A percentile compares a stretch with the other conserved stretches of the same genome.
These are phyloP conservation scores for Osmerus eperlanus DNA, from an alignment of 2,113 vertebrate species.

Conservation along the genomic window DNA sequence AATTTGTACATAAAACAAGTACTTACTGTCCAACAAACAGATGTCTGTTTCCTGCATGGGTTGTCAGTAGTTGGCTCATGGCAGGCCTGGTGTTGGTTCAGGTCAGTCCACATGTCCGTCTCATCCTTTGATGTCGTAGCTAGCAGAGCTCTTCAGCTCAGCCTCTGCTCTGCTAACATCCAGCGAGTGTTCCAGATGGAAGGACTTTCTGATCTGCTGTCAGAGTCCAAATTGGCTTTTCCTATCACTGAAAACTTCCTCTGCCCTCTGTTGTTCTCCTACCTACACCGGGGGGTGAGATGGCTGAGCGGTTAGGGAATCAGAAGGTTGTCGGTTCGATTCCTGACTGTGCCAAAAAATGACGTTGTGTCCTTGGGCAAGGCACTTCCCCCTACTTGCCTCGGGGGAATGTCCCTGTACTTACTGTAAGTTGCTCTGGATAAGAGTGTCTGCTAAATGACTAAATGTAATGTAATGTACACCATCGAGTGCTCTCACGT, in stretches of 20 bases:
- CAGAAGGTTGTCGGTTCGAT: no score
- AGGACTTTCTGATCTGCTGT: conserved; percentile 67
- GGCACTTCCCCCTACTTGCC: no score
- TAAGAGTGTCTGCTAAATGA: no score
- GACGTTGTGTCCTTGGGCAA: no score
- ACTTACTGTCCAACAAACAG: no score
- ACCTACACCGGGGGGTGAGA: background rate
- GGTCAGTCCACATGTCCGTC: background rate
- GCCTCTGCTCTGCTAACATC: conserved; percentile 42
- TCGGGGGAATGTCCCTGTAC: no score
- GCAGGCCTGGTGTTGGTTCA: background rate
- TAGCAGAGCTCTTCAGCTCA: conserved; percentile 51
- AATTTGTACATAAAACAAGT: no score
- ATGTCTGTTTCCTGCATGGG: no score
- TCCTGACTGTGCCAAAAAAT: no score
- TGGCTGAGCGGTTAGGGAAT: no score
- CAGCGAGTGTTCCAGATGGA: conserved; percentile 57
- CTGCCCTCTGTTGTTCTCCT: conserved; percentile 47
- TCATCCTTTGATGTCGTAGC: conserved; percentile 29
- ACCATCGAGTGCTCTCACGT: background rate
- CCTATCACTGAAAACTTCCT: conserved; percentile 64
- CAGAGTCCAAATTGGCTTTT: conserved; percentile 62
- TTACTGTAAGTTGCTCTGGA: no score
- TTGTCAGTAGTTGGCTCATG: background rate
- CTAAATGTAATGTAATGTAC: background rate